Evolutionary conservation across 92 coral and sea anemone genomes (phyloP).

Genomic region (Palythoa caribaeorum): DNA sequence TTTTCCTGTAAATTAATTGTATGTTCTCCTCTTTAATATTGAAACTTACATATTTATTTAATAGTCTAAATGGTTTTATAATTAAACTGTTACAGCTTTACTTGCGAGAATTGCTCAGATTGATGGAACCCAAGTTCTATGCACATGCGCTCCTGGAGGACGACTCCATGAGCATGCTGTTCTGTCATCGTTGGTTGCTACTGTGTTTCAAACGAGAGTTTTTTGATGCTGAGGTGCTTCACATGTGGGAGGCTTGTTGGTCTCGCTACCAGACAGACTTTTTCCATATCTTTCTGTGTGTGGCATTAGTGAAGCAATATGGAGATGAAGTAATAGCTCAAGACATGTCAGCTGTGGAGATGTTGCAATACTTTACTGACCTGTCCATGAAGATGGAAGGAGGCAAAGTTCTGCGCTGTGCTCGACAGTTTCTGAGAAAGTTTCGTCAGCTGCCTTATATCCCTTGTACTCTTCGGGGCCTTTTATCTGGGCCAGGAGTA

Average conservation of each 20-base stretch:
- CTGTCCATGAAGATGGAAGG: conserved; percentile 98
- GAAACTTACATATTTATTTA: background rate
- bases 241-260: conserved; percentile 99
- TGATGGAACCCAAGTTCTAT: conserved; percentile 87
- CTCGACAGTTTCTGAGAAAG: conserved; percentile 86
- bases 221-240: conserved; percentile 87
- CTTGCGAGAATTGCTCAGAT: conserved; percentile 86
- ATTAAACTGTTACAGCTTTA: conserved; percentile 64
- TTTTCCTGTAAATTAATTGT: background rate
- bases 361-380: conserved; percentile 92
- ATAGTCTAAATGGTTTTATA: background rate
- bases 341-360: conserved; percentile 90
- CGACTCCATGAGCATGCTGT: conserved; percentile 89
- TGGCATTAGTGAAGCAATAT: conserved; percentile 89
- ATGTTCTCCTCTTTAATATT: background rate
- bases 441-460: conserved; percentile 95
- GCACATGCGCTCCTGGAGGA: conserved; percentile 93
- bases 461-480: conserved; percentile 93
- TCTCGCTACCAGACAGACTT: conserved; percentile 98
- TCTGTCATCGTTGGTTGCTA: conserved; percentile 97
- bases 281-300: conserved; percentile 97
- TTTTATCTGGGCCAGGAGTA: conserved; percentile 94
- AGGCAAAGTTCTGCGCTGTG: conserved; percentile 80
- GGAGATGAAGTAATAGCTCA: conserved; percentile 74
- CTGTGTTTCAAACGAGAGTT: conserved; percentile 98